Evolutionary conservation across 2,113 vertebrate species (phyloP).

Genomic region (Miniopterus natalensis): DNA sequence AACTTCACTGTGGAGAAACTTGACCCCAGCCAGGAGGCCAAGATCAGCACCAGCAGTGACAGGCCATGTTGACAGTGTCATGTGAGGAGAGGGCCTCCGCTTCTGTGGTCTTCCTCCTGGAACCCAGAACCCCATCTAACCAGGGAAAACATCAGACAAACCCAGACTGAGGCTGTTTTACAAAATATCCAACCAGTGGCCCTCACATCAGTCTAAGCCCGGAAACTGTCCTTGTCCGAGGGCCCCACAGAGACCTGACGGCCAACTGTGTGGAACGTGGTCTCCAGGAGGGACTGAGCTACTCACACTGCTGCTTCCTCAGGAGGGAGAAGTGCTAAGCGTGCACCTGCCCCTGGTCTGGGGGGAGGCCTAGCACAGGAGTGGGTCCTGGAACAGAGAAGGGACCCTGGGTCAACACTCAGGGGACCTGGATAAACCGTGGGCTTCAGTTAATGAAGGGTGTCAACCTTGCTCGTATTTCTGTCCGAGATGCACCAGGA

Average conservation of each 20-base stretch:
- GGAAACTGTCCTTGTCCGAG: background rate
- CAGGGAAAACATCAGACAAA: background rate
- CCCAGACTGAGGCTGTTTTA: background rate
- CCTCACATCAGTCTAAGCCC: background rate
- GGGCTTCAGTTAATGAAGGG: background rate
- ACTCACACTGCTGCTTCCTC: background rate
- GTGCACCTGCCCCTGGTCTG: accelerated
- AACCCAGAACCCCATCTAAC: background rate
- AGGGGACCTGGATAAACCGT: background rate
- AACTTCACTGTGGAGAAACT: background rate
- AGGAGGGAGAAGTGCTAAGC: accelerated
- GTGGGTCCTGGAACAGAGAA: background rate
- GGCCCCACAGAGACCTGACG: background rate
- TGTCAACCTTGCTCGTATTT: background rate
- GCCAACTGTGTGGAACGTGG: background rate
- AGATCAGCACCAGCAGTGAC: background rate
- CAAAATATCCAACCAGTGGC: background rate
- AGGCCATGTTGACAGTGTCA: accelerated
- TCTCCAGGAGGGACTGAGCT: too few relatives aligned
- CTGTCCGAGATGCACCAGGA: background rate
- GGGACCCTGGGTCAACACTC: background rate
- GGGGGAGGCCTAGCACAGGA: background rate
- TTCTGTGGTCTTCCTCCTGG: background rate
- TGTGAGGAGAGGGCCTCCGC: background rate
- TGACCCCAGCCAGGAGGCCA: background rate